A percentile compares a stretch with the other conserved stretches of the same genome.
These are phyloP conservation scores for Dicranocentrus wangi DNA, from an alignment of 2,888 invertebrate genomes.

Conservation along the genomic window DNA sequence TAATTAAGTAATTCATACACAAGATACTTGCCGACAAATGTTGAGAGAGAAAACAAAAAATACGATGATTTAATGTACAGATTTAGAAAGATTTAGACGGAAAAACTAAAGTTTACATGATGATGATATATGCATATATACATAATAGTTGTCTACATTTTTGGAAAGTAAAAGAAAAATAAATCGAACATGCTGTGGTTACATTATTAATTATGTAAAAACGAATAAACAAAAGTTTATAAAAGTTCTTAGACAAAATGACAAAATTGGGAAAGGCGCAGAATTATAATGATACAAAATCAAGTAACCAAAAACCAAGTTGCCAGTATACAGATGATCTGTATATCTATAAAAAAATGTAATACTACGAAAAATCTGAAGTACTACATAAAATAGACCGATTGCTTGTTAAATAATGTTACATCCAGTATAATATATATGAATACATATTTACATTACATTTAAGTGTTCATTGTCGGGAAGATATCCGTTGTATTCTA, in stretches of 20 bases:
- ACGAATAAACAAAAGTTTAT: slow-evolving; percentile 8
- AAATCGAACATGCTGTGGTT: not conserved
- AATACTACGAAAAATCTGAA: not conserved
- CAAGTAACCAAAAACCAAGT: slow-evolving; percentile 9
- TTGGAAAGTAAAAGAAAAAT: not conserved
- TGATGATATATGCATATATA: not conserved
- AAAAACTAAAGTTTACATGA: not conserved
- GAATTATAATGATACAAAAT: too few relatives aligned
- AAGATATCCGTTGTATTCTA: slow-evolving; percentile 70
- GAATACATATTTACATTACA: slow-evolving; percentile 40
- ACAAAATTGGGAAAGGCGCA: too few relatives aligned
- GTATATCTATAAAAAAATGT: not conserved
- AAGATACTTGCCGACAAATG: too few relatives aligned
- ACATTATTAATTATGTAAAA: not conserved
- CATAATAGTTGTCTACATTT: slow-evolving; percentile 9
- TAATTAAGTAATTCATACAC: too few relatives aligned
- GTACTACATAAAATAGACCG: not conserved
- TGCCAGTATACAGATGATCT: slow-evolving; percentile 1
- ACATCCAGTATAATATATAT: slow-evolving; percentile 14
- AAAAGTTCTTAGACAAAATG: not conserved
- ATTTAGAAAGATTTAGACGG: not conserved
- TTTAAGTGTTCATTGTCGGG: slow-evolving; percentile 57
- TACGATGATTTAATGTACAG: too few relatives aligned
- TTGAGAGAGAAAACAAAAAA: too few relatives aligned
- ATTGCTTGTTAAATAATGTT: slow-evolving; percentile 41